Evolutionary conservation across 2,113 vertebrate species (phyloP).

Genomic region (Pungitius pungitius): DNA sequence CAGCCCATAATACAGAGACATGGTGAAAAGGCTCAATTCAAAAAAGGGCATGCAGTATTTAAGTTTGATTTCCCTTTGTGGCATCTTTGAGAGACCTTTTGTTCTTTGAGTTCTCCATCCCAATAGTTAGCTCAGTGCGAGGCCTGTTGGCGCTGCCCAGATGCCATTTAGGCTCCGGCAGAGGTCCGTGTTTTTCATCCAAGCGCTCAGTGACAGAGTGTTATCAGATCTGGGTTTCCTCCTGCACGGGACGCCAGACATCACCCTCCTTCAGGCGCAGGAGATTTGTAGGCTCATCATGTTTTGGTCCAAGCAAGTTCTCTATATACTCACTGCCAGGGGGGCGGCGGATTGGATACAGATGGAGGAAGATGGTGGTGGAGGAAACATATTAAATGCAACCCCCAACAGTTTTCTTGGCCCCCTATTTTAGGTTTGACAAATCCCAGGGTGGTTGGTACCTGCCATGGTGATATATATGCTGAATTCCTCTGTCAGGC

Average conservation of each 20-base stretch:
- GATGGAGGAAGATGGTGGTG: slow-evolving; percentile 60
- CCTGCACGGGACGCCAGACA: slow-evolving; percentile 65
- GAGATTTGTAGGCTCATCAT: slow-evolving; percentile 74
- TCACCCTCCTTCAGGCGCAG: slow-evolving; percentile 65
- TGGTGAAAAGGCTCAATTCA: too few species aligned
- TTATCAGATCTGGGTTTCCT: slow-evolving; percentile 69
- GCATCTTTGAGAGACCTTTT: slow-evolving; percentile 14
- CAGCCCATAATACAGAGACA: too few species aligned
- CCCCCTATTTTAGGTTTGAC: slow-evolving; percentile 59
- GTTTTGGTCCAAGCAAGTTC: slow-evolving; percentile 65
- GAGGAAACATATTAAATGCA: slow-evolving; percentile 59
- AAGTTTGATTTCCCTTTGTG: slow-evolving; percentile 24
- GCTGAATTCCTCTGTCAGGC: slow-evolving; percentile 34
- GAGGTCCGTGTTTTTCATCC: slow-evolving; percentile 68
- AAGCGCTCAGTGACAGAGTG: slow-evolving; percentile 62
- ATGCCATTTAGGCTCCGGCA: slow-evolving; percentile 70
- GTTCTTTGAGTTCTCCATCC: slow-evolving; percentile 33
- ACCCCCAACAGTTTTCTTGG: slow-evolving; percentile 53
- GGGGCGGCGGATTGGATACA: slow-evolving; percentile 57
- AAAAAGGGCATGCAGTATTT: background rate
- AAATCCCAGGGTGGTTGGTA: slow-evolving; percentile 51
- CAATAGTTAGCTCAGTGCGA: slow-evolving; percentile 22
- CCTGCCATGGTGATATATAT: slow-evolving; percentile 57
- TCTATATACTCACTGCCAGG: slow-evolving; percentile 52
- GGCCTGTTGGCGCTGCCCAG: slow-evolving; percentile 49